Percentiles rank a stretch among this genome's conserved stretches.
Conservation (phyloP, 2,888 invertebrate genomes). For the Invenusta paracnida region DNA sequence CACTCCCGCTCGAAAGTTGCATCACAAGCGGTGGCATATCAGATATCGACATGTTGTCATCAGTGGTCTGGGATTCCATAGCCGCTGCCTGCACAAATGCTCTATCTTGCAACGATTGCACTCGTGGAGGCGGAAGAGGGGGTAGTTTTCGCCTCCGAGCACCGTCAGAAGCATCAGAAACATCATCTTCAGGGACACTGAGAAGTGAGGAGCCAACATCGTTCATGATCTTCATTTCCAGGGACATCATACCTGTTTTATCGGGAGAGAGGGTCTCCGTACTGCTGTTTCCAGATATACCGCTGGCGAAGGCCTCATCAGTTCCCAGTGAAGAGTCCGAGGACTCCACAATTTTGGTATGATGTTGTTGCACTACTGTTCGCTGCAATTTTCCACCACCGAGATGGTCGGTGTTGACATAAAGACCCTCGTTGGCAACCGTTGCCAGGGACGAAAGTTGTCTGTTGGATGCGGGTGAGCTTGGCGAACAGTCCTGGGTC, state of each 20-base stretch:
- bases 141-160: neutral
- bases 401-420: neutral
- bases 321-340: neutral
- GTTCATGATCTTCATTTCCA: neutral
- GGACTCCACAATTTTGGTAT: no score
- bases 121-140: neutral
- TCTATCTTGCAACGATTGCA: neutral
- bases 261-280: neutral
- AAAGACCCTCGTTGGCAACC: neutral
- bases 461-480: neutral
- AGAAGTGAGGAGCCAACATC: neutral
- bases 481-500: neutral
- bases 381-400: no score
- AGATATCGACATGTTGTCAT: neutral
- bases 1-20: neutral
- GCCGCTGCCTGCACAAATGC: neutral
- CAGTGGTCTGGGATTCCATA: neutral
- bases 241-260: neutral
- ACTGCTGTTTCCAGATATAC: neutral
- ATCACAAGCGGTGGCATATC: neutral
- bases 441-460: neutral
- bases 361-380: no score
- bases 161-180: neutral
- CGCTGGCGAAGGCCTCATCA: slow-evolving; percentile 3
- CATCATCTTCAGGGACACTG: neutral